These are phyloP conservation scores for Bubo bubo DNA, from an alignment of 2,113 vertebrate species.

Conservation along the genomic window DNA sequence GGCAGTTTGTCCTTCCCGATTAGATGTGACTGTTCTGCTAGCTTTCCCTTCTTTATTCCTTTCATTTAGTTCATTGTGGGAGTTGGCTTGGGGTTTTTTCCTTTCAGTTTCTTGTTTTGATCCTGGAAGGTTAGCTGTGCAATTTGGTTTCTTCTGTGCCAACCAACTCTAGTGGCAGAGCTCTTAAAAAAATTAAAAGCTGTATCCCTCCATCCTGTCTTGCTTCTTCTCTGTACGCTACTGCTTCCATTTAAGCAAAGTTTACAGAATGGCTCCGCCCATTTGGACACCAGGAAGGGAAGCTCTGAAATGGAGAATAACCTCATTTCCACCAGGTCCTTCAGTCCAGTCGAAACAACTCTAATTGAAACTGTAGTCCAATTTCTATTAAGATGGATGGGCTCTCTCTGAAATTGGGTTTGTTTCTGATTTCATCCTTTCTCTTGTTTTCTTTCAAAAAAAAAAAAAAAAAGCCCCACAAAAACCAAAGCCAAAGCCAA, in stretches of 20 bases:
- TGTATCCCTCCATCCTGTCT: not conserved
- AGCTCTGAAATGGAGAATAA: conserved; percentile 40
- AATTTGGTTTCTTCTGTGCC: conserved; percentile 73
- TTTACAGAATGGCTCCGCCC: conserved; percentile 32
- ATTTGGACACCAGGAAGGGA: conserved; percentile 28
- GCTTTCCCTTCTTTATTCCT: conserved; percentile 71
- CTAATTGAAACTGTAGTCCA: conserved; percentile 6
- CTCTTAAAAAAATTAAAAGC: conserved; percentile 70
- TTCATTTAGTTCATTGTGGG: conserved; percentile 64
- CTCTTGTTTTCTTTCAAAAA: not conserved
- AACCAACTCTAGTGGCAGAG: conserved; percentile 65
- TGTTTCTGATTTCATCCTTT: conserved; percentile 43
- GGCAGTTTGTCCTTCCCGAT: conserved; percentile 54
- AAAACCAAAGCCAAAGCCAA: not conserved
- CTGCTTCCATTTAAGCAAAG: conserved; percentile 46
- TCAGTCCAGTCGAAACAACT: not conserved
- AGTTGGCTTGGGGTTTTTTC: conserved; percentile 59
- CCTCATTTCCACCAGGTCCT: conserved; percentile 34
- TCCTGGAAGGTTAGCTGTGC: conserved; percentile 68
- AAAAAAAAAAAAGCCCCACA: not conserved
- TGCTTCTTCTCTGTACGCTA: not conserved
- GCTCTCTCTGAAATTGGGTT: conserved; percentile 37
- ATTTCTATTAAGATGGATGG: conserved; percentile 42
- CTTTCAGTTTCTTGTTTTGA: conserved; percentile 61
- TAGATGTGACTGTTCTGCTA: conserved; percentile 76